phyloP scores from a whole-genome alignment of 2,888 invertebrate genomes.

The Trichogramma evanescens region DNA sequence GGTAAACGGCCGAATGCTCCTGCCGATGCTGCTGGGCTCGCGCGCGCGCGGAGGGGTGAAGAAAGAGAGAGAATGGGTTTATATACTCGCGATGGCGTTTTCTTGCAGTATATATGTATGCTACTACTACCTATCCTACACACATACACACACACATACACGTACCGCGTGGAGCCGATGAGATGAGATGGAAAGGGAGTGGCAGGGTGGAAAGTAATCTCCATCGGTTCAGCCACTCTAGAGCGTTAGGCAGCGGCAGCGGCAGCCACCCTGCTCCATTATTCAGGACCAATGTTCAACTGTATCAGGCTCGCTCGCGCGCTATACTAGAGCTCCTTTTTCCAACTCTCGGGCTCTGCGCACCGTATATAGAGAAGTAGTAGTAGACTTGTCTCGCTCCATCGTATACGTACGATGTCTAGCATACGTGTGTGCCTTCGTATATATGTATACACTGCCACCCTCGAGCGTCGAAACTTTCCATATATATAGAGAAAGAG shows the following conservation, averaged over 20 bases:
- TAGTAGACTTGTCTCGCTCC: not conserved
- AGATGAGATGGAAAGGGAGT: not conserved
- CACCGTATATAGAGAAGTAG: too few relatives aligned
- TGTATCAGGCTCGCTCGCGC: not conserved
- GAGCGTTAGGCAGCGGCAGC: too few relatives aligned
- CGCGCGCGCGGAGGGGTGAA: not conserved
- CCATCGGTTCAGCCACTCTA: slow-evolving; percentile 14
- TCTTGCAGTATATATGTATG: too few relatives aligned
- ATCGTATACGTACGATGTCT: not conserved
- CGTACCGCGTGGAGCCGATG: too few relatives aligned
- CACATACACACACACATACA: too few relatives aligned
- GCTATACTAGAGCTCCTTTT: not conserved
- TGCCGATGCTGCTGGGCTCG: not conserved
- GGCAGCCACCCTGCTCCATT: slow-evolving; percentile 7
- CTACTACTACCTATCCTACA: too few relatives aligned
- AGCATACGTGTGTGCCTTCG: too few relatives aligned
- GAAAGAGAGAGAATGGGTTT: too few relatives aligned
- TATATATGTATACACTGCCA: too few relatives aligned
- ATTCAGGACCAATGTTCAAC: slow-evolving; percentile 14
- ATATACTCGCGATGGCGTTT: too few relatives aligned
- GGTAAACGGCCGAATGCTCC: too few relatives aligned
- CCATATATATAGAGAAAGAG: not conserved
- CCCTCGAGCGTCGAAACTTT: not conserved
- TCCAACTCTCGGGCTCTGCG: not conserved
- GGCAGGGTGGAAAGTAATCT: slow-evolving; percentile 9